These are phyloP conservation scores for Lycocerus yunnanus DNA, from an alignment of 2,888 invertebrate genomes.

Conservation along the genomic window DNA sequence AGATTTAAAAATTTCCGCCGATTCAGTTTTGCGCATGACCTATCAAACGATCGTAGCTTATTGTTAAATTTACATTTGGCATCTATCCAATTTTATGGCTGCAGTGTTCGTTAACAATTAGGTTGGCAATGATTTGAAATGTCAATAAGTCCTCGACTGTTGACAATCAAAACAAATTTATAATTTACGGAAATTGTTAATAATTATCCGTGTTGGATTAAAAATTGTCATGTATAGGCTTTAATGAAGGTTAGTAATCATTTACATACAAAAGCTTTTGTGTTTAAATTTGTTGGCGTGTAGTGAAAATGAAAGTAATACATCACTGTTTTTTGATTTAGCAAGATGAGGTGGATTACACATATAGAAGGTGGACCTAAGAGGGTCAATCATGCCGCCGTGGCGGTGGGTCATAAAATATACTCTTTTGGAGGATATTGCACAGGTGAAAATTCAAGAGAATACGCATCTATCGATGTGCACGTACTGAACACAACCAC, in stretches of 20 bases:
- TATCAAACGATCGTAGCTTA: background rate
- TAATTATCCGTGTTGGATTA: background rate
- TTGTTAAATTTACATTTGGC: background rate
- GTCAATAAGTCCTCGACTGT: background rate
- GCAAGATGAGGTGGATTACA: constrained; percentile 79
- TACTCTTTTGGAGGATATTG: constrained; percentile 94
- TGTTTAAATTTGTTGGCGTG: background rate
- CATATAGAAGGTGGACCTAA: constrained; percentile 89
- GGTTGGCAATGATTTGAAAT: background rate
- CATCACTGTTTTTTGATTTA: background rate
- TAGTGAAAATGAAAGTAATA: background rate
- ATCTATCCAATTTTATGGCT: background rate
- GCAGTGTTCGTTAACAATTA: background rate
- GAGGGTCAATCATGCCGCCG: constrained; percentile 91
- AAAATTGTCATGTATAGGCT: background rate
- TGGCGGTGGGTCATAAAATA: constrained; percentile 75
- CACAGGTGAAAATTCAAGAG: constrained; percentile 78
- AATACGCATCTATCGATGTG: constrained; percentile 81
- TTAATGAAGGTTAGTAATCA: background rate
- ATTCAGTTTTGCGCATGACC: background rate
- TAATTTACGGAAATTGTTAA: background rate
- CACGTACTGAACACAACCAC: constrained; percentile 80
- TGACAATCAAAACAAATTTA: background rate
- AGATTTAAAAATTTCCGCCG: background rate
- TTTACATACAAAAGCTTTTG: background rate